phyloP scores from a whole-genome alignment of 2,888 invertebrate genomes.

The Epinotia brunnichana region DNA sequence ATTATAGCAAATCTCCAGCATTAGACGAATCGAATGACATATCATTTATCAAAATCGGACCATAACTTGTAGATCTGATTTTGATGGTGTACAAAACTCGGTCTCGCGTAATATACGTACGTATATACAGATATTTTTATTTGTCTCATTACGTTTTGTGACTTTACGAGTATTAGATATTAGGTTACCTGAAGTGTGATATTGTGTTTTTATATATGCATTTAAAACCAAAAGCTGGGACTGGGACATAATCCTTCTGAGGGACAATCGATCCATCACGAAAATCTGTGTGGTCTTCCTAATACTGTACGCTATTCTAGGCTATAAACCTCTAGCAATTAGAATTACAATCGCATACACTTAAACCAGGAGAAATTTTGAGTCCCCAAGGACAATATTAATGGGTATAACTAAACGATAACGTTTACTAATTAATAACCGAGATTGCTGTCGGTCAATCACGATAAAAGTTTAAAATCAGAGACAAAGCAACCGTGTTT shows the following conservation, averaged over 20 bases:
- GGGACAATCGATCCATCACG: not conserved
- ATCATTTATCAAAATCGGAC: too few species aligned
- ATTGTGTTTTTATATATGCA: not conserved
- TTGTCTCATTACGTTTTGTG: too few species aligned
- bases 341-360: not conserved
- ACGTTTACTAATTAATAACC: constrained; percentile 24
- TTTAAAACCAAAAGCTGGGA: not conserved
- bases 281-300: constrained; percentile 2
- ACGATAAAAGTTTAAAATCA: constrained; percentile 13
- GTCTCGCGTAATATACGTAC: too few species aligned
- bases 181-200: too few species aligned
- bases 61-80: too few species aligned
- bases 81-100: too few species aligned
- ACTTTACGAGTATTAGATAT: too few species aligned
- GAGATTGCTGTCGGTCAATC: constrained; percentile 16
- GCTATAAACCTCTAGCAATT: not conserved
- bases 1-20: too few species aligned
- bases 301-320: not conserved
- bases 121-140: too few species aligned
- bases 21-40: too few species aligned
- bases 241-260: not conserved
- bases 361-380: not conserved
- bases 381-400: constrained; percentile 23
- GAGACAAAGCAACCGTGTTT: constrained; percentile 10
- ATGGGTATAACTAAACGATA: constrained; percentile 21